Percentiles rank a stretch among this genome's conserved stretches.
Conservation (phyloP, 2,888 invertebrate species). For the Philhelius pedissequus region DNA sequence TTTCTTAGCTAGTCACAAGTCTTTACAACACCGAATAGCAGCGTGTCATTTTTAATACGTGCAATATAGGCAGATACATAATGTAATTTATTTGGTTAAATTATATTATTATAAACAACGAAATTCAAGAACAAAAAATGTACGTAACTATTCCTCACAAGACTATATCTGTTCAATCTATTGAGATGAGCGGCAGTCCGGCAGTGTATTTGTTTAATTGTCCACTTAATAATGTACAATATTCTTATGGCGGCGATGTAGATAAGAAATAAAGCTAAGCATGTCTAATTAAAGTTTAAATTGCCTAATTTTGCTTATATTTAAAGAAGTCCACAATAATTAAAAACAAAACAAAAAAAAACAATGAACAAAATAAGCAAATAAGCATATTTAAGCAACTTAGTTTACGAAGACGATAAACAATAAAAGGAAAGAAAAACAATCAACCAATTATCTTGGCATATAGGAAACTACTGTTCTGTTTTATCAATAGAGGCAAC, state of each 20-base stretch:
- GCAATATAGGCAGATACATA: too few relatives aligned
- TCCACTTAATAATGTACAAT: neutral
- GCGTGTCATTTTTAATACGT: too few relatives aligned
- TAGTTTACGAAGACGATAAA: neutral
- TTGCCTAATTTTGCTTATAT: neutral
- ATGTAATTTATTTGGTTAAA: too few relatives aligned
- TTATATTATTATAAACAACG: too few relatives aligned
- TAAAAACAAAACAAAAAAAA: neutral
- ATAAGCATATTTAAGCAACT: neutral
- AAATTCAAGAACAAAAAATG: too few relatives aligned
- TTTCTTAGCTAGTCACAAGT: too few relatives aligned
- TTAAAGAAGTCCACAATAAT: neutral
- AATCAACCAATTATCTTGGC: slow-evolving; percentile 9
- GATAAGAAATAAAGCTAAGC: neutral
- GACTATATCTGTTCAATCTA: too few relatives aligned
- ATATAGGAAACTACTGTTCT: slow-evolving; percentile 22
- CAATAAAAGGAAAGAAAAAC: neutral
- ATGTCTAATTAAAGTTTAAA: neutral
- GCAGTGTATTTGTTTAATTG: too few relatives aligned
- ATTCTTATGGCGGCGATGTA: neutral
- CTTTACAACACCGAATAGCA: too few relatives aligned
- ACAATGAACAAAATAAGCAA: neutral
- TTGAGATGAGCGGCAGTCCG: too few relatives aligned
- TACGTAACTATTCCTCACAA: too few relatives aligned
- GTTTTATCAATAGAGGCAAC: slow-evolving; percentile 50